These are phyloP conservation scores for Drosophila erecta DNA, from an alignment of 1,140 invertebrate genomes.

Conservation along the genomic window DNA sequence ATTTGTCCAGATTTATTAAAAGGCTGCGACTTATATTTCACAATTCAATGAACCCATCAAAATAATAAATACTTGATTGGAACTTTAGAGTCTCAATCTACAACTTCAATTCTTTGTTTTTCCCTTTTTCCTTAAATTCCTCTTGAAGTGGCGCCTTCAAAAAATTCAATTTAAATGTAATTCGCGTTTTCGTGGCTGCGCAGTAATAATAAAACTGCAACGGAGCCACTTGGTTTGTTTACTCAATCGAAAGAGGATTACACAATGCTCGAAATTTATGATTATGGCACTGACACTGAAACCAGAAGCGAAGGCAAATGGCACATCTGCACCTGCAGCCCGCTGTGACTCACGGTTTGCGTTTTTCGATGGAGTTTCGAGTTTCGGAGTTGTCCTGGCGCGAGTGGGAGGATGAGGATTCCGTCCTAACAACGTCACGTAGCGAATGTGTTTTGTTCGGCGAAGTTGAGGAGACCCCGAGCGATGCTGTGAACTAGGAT, in stretches of 20 bases:
- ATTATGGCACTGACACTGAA: constrained; percentile 56
- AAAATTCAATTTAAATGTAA: constrained; percentile 28
- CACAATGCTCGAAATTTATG: constrained; percentile 50
- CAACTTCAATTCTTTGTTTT: background rate
- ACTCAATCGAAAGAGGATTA: constrained; percentile 48
- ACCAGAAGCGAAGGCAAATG: constrained; percentile 30
- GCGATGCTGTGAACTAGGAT: constrained; percentile 78
- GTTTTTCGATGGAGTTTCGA: constrained; percentile 2
- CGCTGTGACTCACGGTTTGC: constrained; percentile 43
- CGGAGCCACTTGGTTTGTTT: constrained; percentile 29
- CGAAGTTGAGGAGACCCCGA: constrained; percentile 5
- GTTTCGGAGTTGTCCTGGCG: constrained; percentile 26
- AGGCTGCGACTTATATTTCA: no score
- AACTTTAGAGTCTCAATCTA: background rate
- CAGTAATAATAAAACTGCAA: constrained; percentile 35
- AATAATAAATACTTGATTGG: no score
- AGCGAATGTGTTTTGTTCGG: constrained; percentile 38
- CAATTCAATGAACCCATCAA: no score
- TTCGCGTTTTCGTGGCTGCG: constrained; percentile 24
- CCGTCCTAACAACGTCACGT: constrained; percentile 62
- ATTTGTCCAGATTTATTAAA: no score
- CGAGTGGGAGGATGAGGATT: constrained; percentile 30
- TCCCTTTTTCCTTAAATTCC: background rate
- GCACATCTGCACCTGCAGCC: constrained; percentile 47
- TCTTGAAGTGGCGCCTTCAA: constrained; percentile 2